Conservation (phyloP, 2,113 vertebrate species). For the Rhineura floridana region DNA sequence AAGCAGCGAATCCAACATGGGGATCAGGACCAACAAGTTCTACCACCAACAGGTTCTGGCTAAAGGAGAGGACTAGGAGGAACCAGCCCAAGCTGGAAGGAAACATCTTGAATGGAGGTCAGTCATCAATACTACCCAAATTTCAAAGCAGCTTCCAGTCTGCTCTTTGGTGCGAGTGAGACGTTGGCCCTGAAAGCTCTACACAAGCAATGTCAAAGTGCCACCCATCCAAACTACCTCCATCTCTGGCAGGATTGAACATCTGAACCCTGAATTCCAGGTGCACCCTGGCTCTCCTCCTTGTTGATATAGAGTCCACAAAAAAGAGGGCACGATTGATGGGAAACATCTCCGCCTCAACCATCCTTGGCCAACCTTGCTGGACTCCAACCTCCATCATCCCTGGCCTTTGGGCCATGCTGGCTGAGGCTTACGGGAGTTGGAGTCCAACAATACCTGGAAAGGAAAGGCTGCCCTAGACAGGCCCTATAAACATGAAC, state of each 20-base stretch:
- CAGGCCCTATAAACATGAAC: neutral
- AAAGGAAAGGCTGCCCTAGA: neutral
- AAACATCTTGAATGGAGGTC: neutral
- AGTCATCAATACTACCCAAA: neutral
- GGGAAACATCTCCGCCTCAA: neutral
- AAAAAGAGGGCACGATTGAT: neutral
- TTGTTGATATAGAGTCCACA: neutral
- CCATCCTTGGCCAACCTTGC: neutral
- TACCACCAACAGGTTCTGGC: neutral
- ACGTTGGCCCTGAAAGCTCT: neutral
- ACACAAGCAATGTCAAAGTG: neutral
- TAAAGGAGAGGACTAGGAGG: neutral
- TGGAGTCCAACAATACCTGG: neutral
- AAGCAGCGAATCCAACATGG: too few relatives aligned
- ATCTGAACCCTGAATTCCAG: neutral
- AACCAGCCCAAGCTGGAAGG: neutral
- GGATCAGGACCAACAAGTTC: too few relatives aligned
- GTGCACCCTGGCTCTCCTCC: fast-evolving
- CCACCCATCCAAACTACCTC: too few relatives aligned
- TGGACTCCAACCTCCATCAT: neutral
- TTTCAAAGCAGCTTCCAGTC: neutral
- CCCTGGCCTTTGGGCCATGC: neutral
- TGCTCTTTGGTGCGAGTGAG: neutral
- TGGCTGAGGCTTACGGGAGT: neutral
- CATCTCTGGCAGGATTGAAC: neutral